Evolutionary conservation across 2,113 vertebrate genomes (phyloP).

Genomic region (Chiloscyllium plagiosum): DNA sequence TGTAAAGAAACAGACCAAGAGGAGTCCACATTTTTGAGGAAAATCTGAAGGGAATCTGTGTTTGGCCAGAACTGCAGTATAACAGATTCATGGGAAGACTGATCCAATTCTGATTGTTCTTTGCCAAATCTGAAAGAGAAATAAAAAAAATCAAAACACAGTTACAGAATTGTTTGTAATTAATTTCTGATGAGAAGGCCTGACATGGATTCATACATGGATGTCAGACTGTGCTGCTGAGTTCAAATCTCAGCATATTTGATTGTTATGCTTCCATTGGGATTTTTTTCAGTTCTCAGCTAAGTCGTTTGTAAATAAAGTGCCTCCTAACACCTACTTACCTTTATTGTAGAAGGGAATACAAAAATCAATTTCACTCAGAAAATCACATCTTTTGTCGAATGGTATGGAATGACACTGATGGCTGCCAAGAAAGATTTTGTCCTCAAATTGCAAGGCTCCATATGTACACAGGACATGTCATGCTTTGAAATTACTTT

Average conservation of each 20-base stretch:
- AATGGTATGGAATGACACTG: not conserved
- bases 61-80: not conserved
- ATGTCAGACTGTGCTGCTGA: not conserved
- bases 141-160: not conserved
- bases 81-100: not conserved
- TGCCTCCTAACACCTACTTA: not conserved
- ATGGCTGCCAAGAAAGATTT: not conserved
- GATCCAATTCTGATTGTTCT: not conserved
- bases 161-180: not conserved
- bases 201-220: not conserved
- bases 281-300: not conserved
- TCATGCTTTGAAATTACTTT: not conserved
- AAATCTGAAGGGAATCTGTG: not conserved
- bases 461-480: not conserved
- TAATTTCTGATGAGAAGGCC: not conserved
- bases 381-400: not conserved
- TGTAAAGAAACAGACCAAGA: not conserved
- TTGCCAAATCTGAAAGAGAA: not conserved
- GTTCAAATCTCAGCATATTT: not conserved
- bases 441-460: not conserved
- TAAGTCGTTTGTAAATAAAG: not conserved
- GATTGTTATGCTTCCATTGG: not conserved
- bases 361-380: not conserved
- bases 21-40: slow-evolving; percentile 27
- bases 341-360: not conserved